Conservation (phyloP, 2,797 vertebrate species). For the Todus mexicanus region DNA sequence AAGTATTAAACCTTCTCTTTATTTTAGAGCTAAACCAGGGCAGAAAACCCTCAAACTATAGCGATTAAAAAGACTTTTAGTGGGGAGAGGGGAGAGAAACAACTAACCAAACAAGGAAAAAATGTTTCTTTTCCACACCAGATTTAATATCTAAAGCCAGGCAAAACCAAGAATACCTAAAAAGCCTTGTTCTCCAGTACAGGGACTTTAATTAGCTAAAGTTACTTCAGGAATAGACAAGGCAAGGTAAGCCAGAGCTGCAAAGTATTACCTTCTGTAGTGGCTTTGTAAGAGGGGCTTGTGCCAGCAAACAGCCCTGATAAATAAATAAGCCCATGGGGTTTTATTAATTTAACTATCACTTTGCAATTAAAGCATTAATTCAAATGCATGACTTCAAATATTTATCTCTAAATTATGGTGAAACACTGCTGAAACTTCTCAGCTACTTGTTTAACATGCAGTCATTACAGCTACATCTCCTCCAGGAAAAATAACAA, state of each 20-base stretch:
- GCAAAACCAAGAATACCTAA: slow-evolving; percentile 29
- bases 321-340: not conserved
- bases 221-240: not conserved
- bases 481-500: not conserved
- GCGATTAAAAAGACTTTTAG: not conserved
- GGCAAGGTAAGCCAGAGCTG: not conserved
- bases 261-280: not conserved
- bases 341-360: not conserved
- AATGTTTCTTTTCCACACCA: not conserved
- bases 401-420: not conserved
- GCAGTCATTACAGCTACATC: not conserved
- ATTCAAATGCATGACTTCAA: not conserved
- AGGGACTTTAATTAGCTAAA: slow-evolving; percentile 5
- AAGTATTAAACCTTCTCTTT: not conserved
- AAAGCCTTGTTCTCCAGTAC: not conserved
- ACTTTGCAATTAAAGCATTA: not conserved
- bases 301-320: not conserved
- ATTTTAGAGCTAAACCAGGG: not conserved
- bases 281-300: not conserved
- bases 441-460: not conserved
- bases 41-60: not conserved
- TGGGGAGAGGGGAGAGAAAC: not conserved
- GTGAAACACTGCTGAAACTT: not conserved
- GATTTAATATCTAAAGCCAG: not conserved
- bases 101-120: not conserved